Evolutionary conservation across 2,113 vertebrate species (phyloP).

Genomic region (Miniopterus natalensis): DNA sequence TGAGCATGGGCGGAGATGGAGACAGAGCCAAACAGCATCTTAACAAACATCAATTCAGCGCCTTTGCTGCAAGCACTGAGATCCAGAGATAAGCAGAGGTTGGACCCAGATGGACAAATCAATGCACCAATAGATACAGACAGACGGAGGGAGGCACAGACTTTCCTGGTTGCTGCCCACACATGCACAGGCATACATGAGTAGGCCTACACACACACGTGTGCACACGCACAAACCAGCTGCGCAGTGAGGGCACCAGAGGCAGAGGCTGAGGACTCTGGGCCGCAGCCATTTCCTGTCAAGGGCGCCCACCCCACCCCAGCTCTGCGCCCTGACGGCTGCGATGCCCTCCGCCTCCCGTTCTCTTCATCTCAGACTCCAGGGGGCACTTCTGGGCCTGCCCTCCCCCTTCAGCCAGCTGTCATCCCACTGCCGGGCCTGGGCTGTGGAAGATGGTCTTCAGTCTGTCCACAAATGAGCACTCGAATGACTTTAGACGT

Average conservation of each 20-base stretch:
- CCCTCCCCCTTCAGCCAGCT: not conserved
- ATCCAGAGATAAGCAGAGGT: not conserved
- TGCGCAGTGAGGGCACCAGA: not conserved
- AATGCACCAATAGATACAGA: not conserved
- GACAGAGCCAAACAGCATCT: not conserved
- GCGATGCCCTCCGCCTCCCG: not conserved
- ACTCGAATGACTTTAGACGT: not conserved
- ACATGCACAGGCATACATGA: fast-evolving
- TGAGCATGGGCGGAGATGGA: not conserved
- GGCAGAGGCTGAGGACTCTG: not conserved
- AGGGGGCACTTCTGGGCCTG: not conserved
- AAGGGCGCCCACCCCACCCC: not conserved
- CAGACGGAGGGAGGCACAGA: not conserved
- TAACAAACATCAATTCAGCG: not conserved
- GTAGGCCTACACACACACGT: not conserved
- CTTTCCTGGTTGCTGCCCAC: not conserved
- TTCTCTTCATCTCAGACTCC: not conserved
- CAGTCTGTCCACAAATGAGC: not conserved
- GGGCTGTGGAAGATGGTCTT: not conserved
- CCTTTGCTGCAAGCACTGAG: not conserved
- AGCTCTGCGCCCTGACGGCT: not conserved
- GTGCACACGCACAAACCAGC: not conserved
- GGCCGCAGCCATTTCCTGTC: not conserved
- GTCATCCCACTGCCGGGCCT: not conserved
- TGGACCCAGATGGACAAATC: not conserved